These are phyloP conservation scores for Myzus persicae DNA, from an alignment of 1,140 invertebrate species.

Conservation along the genomic window DNA sequence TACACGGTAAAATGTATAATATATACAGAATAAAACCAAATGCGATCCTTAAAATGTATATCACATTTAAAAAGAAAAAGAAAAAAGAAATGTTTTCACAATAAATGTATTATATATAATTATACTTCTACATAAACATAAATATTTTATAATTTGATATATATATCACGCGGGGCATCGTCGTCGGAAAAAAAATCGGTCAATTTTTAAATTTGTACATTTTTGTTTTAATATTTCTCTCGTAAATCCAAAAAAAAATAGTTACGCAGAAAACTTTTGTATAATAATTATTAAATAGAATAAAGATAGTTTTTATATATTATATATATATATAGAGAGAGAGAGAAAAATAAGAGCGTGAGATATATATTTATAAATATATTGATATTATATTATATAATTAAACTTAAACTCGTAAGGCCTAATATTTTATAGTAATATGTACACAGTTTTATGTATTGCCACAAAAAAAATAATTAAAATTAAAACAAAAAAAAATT, in stretches of 20 bases:
- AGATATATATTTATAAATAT: neutral
- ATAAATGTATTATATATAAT: constrained; percentile 28
- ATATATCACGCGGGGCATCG: neutral
- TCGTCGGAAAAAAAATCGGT: neutral
- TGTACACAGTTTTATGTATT: constrained; percentile 43
- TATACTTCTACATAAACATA: constrained; percentile 2
- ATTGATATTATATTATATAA: constrained; percentile 29
- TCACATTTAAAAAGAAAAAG: constrained; percentile 22
- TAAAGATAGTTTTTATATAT: neutral
- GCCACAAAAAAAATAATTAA: constrained; percentile 45
- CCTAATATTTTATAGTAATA: constrained; percentile 35
- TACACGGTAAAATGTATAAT: constrained; percentile 34
- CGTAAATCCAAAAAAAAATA: constrained; percentile 22
- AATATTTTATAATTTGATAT: neutral
- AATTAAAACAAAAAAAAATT: constrained; percentile 45
- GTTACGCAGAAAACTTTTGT: neutral
- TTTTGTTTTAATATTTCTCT: neutral
- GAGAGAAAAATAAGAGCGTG: neutral
- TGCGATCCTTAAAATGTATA: constrained; percentile 34
- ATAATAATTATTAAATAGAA: constrained; percentile 13
- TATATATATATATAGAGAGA: neutral
- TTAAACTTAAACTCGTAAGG: constrained; percentile 46
- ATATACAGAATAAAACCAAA: constrained; percentile 25
- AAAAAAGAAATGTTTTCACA: neutral
- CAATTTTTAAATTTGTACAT: constrained; percentile 9